Base-by-base conservation (phyloP, 1,140 invertebrate genomes). In the Achatina immaculata region DNA sequence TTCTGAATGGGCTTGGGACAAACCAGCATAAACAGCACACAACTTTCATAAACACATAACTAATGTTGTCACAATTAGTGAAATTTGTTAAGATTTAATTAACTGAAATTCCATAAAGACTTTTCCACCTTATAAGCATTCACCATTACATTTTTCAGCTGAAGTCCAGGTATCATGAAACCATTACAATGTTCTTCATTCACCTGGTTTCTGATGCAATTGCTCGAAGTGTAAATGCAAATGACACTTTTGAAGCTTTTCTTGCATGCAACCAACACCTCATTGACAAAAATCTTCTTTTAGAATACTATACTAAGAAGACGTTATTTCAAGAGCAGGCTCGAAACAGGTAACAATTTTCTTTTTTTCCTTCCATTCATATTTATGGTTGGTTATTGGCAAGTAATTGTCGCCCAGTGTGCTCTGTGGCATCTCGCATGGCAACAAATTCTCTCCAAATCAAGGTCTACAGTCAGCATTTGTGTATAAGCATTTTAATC, bases 111-210 rank as follows among this genome's bases (percentile, higher is more conserved):
- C n/a, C n/a, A n/a, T n/a, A n/a, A n/a, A n/a, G n/a, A n/a, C n/a
- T n/a, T n/a, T n/a, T n/a, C n/a, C n/a, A 51, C 24, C 24, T 51
- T 66, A 66, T 9, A 66, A 66, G 62, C 19, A 66, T 66, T 66
- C 9, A 66, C n/a, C n/a, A n/a, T n/a, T n/a, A n/a, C n/a, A n/a
- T 66, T 6, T 66, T 78, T 68, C 79, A 88, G 87, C 86, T 90
- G 7, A 85, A 86, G 51, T 85, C 83, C 43, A 88, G 87, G 28
- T 90, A 89, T 80, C 88, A 89, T 83, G 90, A 90, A 79, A 90
- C 90, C 21, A 87, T 90, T 68, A 90, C 89, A 19, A 85, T 82
- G 84, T 90, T 90, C 72, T 90, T 88, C 80, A 88, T 89, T 71
- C 86, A 89, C 76, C 80, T 89, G 34, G 87, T 90, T 7, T 84